These are phyloP conservation scores for Thunnus maccoyii DNA, from an alignment of 2,113 vertebrate species.

Conservation along the genomic window DNA sequence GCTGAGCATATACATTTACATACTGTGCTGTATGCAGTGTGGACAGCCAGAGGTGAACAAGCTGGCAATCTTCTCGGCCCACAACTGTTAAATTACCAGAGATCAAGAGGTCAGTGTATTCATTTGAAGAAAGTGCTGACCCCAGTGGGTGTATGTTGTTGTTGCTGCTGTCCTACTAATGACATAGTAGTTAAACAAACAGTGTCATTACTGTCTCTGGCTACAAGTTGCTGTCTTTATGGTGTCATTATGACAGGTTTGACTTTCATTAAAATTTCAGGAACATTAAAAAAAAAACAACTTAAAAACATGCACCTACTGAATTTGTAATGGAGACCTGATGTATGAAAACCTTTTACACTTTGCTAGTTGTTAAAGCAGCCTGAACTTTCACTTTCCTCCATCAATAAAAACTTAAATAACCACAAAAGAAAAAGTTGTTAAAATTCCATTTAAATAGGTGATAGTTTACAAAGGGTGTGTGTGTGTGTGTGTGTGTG, in stretches of 20 bases:
- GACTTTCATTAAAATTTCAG: background rate
- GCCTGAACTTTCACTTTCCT: background rate
- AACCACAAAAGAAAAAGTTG: slow-evolving; percentile 45
- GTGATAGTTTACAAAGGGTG: slow-evolving; percentile 48
- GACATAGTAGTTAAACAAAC: slow-evolving; percentile 10
- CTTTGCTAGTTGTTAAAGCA: slow-evolving; percentile 9
- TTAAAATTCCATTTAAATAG: slow-evolving; percentile 67
- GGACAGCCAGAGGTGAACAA: background rate
- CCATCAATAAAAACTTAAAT: slow-evolving; percentile 37
- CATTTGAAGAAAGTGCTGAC: slow-evolving; percentile 5
- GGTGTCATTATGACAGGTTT: background rate
- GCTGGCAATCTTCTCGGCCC: background rate
- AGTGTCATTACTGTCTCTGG: background rate
- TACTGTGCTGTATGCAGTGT: background rate
- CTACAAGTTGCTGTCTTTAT: background rate
- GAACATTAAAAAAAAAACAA: background rate
- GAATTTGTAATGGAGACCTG: background rate
- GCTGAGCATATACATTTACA: background rate
- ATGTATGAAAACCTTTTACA: slow-evolving; percentile 4
- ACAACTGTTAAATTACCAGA: background rate
- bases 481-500: background rate
- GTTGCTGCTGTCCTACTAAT: background rate
- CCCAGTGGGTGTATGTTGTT: background rate
- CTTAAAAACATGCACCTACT: background rate
- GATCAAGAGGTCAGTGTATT: background rate